Base-by-base conservation (phyloP, 2,888 invertebrate genomes). In the Cataglyphis livida region DNA sequence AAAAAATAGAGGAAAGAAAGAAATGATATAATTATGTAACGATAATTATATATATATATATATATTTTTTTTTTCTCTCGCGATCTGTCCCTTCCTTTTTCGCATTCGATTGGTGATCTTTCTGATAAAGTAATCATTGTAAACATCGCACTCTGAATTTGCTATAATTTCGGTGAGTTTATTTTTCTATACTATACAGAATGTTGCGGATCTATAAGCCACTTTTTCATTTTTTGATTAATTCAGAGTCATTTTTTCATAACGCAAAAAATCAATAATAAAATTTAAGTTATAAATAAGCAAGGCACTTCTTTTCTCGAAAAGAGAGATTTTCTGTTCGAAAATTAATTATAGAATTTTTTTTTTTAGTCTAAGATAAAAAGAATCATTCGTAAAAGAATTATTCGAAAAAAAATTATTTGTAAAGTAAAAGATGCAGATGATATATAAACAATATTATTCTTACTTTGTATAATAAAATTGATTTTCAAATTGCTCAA, bases 1-100 rank as follows among this genome's bases (percentile, higher is more conserved):
- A 54, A 76, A 66, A 25, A 59, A 74, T 51, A 44, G 51, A 68
- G 68, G 32, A 59, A 54, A 84, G 76, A 62, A 62, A 75, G 25
- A 41, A 73, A 81, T 84, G 61, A 87, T 85, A 51, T n/a, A 84
- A 25, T 83, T 86, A 64, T 48, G 48, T 57, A 66, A 54, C 62
- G 28, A 83, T 75, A 83, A 74, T 64, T 70, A 71, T 35, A 35
- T 35, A 6, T 35, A 35, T 6, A 35, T 28, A 28, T 28, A 28
- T 25, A 25, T 25, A 25, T 25, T 25, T 25, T 25, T 25, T 25
- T 61, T 70, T 71, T 57, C 68, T 61, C 74, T 79, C 44, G 32
- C 15, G 28, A 76, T 76, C 35, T 78, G 61, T 88, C 73, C 88
- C 87, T 89, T 90, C 87, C 85, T 85, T 90, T 86, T 87, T 88